Conservation (phyloP, 2,797 vertebrate species). For the Chloroceryle amazona region DNA sequence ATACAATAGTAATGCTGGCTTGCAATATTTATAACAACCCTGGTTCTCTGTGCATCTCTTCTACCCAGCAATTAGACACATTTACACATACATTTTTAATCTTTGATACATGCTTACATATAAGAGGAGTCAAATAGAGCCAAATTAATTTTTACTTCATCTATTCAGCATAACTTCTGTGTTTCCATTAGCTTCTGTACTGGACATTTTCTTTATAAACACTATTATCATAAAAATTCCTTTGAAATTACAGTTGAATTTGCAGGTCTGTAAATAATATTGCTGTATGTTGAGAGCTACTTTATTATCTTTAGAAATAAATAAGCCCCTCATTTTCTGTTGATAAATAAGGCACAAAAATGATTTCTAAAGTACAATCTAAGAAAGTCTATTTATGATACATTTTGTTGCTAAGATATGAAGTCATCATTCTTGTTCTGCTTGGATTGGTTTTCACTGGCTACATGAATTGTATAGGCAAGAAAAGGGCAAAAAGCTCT, state of each 20-base stretch:
- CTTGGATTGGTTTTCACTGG: not conserved
- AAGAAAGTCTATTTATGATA: not conserved
- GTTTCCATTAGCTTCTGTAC: not conserved
- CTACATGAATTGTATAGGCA: not conserved
- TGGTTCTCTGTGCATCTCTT: not conserved
- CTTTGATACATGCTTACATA: not conserved
- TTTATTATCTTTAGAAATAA: not conserved
- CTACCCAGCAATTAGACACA: not conserved
- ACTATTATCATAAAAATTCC: not conserved
- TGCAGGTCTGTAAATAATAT: not conserved
- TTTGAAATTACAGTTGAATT: constrained; percentile 13
- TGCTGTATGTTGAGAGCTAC: not conserved
- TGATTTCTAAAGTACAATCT: not conserved
- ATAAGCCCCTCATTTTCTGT: not conserved
- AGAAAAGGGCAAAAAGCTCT: not conserved
- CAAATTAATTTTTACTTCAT: not conserved
- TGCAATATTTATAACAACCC: not conserved
- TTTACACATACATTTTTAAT: not conserved
- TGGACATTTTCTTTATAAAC: not conserved
- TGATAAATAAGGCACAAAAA: not conserved
- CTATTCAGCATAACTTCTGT: not conserved
- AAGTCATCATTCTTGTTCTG: not conserved
- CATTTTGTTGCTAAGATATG: not conserved
- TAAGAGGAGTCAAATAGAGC: not conserved
- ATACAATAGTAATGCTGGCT: not conserved